Evolutionary conservation across 1,140 invertebrate species (phyloP), one percentile per base, ranked within the genome.

Genomic region (Atopsyche davidsoni): DNA sequence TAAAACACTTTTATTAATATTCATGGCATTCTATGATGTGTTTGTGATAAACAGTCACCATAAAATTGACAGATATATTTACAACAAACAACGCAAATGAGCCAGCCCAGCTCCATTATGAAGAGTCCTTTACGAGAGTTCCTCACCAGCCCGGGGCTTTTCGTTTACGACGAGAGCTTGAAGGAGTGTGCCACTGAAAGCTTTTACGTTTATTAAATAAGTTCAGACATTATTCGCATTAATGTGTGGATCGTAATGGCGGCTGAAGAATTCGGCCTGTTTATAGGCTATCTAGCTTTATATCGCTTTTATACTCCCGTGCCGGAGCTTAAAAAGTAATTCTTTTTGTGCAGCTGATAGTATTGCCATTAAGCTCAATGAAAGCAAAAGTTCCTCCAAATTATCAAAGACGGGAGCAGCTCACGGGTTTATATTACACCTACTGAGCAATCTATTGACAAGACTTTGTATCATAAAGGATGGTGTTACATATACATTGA

Each of bases 181-280:
- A 13, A 42, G 18, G 56, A 51, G 56, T 45, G 47, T 54, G 51
- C 47, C 51, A 38, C 38, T 51, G 51, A 54, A 53, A 54, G 56
- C 56, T 58, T 58, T 58, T 58, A 58, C 56, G 56, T 54, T 58
- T 58, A 58, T 58, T 58, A 58, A 58, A 58, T 52, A 58, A 58
- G 56, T 58, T 58, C 41, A 35, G 32, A 49, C 51, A 51, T 57
- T 51, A 58, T 58, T 43, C 51, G 39, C 51, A 58, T 58, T 54
- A 58, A 51, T 51, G 51, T 36, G 25, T 24, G 38, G 31, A 38
- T 42, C 48, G 47, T 58, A 51, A 54, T 52, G 56, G 49, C 32
- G 18, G 34, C 14, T 21, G 11, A 46, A 57, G 55, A 58, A 58
- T 54, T 58, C 22, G 55, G 40, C 24, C 40, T 44, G 56, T 58